Evolutionary conservation across 2,888 invertebrate species (phyloP).

Genomic region (Fabriciana adippe): DNA sequence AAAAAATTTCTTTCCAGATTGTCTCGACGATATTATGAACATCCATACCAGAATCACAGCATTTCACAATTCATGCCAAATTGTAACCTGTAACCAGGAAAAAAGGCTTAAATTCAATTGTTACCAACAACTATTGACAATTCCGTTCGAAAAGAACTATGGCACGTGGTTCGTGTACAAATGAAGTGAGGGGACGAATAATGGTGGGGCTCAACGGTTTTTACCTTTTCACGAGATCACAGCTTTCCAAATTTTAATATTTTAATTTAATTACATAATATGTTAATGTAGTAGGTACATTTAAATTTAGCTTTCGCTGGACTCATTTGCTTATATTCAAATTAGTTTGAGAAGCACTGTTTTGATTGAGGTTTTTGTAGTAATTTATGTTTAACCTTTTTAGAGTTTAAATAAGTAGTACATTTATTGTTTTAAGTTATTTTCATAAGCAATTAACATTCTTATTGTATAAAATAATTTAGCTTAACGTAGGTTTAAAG

Average conservation of each 20-base stretch:
- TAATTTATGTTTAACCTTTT: not conserved
- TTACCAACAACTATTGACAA: conserved; percentile 68
- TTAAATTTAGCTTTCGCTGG: conserved; percentile 15
- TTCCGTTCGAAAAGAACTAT: conserved; percentile 79
- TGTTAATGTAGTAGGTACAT: not conserved
- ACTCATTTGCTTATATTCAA: conserved; percentile 10
- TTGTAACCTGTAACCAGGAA: conserved; percentile 63
- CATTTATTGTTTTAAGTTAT: no score
- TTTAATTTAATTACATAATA: conserved; percentile 38
- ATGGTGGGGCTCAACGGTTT: conserved; percentile 54
- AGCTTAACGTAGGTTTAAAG: no score
- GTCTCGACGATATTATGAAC: conserved; percentile 24
- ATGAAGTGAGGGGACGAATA: conserved; percentile 55
- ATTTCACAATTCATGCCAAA: conserved; percentile 54
- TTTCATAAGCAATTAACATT: no score
- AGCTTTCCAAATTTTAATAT: conserved; percentile 40
- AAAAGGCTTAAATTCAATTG: conserved; percentile 75
- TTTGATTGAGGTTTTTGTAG: not conserved
- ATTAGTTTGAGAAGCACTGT: conserved; percentile 2
- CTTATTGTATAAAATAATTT: no score
- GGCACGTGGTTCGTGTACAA: conserved; percentile 68
- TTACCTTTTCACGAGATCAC: conserved; percentile 54
- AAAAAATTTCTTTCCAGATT: not conserved
- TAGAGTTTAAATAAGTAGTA: no score
- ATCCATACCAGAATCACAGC: conserved; percentile 61